Base-by-base conservation (phyloP, 2,113 vertebrate species). In the Eulacestoma nigropectus region DNA sequence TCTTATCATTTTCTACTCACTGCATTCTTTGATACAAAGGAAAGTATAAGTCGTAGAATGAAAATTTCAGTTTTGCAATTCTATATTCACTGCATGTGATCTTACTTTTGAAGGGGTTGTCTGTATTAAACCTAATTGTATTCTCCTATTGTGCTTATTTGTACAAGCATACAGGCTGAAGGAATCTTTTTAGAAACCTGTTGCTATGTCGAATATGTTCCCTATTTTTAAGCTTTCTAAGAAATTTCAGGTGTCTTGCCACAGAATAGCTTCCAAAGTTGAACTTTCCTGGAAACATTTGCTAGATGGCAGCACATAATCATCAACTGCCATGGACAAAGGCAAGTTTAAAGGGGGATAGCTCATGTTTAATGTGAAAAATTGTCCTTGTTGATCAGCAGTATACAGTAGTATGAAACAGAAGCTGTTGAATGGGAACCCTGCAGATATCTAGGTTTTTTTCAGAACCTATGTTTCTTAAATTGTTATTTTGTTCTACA, bases 291-390 rank as follows among this genome's bases (percentile, higher is more conserved):
- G 65, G 41, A 69, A 94, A 91, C 13, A 10, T 78, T 84, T 93
- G 97, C 96, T 98, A 98, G 98, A 73, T 98, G 97, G 98, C 97
- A 98, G 97, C 94, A 97, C 75, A 69, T 73, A 84, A 94, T 97
- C 76, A 81, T 20, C 75, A 78, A 93, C 76, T 53, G 46, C 77
- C 10, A 19, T 49, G 53, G 27, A 52, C 25, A 37, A 50, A 42
- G 87, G 25, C 9, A 78, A 41, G 44, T 89, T 53, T 88, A 46
- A 69, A 85, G 49, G 32, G 39, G 79, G 12, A 19, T n/a, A 14
- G 13, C 22, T 80, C 19, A 25, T 44, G 11, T 82, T 82, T 49
- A 56, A 5, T 41, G 9, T 70, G 81, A 76, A 70, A 74, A 80
- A 49, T 30, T 3, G 9, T 41, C 3, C 0, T 20, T 78, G 8